Evolutionary conservation across 2,113 vertebrate genomes (phyloP).

Genomic region (Penelope pileata): DNA sequence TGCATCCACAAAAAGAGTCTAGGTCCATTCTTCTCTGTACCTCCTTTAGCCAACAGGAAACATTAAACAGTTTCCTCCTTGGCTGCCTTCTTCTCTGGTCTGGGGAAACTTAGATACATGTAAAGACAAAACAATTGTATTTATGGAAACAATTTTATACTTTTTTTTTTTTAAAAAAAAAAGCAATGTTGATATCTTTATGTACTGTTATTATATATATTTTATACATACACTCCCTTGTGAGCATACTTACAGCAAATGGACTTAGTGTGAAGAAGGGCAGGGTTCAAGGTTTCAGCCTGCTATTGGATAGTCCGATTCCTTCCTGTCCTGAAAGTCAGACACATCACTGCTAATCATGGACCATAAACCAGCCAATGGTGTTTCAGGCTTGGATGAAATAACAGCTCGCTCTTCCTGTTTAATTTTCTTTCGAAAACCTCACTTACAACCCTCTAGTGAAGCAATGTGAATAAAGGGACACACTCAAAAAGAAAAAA

Average conservation of each 20-base stretch:
- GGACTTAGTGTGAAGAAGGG: fast-evolving
- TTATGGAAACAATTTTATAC: no score
- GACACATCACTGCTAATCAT: not conserved
- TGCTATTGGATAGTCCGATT: not conserved
- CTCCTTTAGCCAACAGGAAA: not conserved
- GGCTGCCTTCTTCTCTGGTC: not conserved
- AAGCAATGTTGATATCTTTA: not conserved
- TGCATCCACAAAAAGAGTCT: not conserved
- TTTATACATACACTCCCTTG: not conserved
- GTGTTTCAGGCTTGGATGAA: not conserved
- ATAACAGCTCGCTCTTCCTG: not conserved
- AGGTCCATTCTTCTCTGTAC: not conserved
- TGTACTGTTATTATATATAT: no score
- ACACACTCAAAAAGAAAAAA: not conserved
- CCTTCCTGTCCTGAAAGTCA: not conserved
- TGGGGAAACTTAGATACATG: not conserved
- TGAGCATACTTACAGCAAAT: not conserved
- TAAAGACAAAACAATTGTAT: not conserved
- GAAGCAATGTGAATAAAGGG: not conserved
- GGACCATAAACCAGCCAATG: not conserved
- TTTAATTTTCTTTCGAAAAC: not conserved
- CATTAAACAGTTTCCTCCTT: not conserved
- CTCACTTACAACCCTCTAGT: not conserved
- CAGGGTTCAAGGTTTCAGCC: not conserved
- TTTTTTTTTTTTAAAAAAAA: not conserved